Evolutionary conservation across 1,140 invertebrate species (phyloP).

Genomic region (silkworm (Bombyx mori)): DNA sequence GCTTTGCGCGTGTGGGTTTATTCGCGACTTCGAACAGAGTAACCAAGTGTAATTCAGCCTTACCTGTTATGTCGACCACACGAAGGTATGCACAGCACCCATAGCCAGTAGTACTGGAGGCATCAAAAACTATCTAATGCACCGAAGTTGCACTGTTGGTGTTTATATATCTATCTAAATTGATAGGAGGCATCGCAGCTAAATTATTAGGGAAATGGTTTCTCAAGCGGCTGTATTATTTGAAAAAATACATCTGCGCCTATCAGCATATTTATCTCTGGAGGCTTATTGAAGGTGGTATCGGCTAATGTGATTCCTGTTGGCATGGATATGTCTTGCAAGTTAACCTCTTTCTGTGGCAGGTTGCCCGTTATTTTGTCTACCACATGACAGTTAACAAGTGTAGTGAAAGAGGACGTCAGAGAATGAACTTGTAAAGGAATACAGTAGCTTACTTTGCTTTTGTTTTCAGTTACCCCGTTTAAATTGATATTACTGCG

Average conservation of each 20-base stretch:
- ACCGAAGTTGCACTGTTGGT: background rate
- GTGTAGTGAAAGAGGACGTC: constrained; percentile 8
- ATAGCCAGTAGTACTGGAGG: constrained; percentile 11
- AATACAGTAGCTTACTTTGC: constrained; percentile 11
- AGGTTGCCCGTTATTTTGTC: constrained; percentile 18
- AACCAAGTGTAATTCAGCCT: background rate
- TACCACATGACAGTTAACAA: constrained; percentile 16
- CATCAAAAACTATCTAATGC: constrained; percentile 10
- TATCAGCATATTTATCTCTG: constrained; percentile 14
- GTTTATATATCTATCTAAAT: background rate
- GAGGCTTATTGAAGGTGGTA: constrained; percentile 9
- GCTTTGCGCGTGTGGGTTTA: constrained; percentile 36
- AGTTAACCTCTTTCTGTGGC: constrained; percentile 10
- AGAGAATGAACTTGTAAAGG: constrained; percentile 12
- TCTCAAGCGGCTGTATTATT: background rate
- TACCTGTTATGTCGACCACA: background rate
- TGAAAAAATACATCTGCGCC: constrained; percentile 18
- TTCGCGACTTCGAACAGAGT: background rate
- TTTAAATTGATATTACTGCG: constrained; percentile 8
- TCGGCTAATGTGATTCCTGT: constrained; percentile 9
- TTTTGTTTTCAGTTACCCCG: constrained; percentile 8
- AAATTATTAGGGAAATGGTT: background rate
- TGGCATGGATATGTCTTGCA: constrained; percentile 9
- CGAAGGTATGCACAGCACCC: constrained; percentile 16
- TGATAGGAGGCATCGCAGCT: background rate